phyloP scores from a whole-genome alignment of 2,797 vertebrate genomes.

The Percopsis omiscomaycus region DNA sequence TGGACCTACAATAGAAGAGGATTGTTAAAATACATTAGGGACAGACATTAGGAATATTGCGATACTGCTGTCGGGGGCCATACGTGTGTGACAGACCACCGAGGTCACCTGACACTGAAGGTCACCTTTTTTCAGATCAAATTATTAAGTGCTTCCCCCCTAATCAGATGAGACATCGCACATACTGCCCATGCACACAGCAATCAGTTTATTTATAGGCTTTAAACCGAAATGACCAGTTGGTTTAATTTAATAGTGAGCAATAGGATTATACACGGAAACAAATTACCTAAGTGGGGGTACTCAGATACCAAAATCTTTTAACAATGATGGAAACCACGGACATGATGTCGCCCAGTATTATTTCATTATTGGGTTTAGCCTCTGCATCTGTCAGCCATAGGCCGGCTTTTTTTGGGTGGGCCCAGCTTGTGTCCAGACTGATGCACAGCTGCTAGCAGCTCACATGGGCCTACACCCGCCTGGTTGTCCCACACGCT shows the following conservation, averaged over 20 bases:
- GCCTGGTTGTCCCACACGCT: slow-evolving; percentile 30
- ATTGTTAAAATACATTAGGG: slow-evolving; percentile 69
- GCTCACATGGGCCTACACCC: slow-evolving; percentile 43
- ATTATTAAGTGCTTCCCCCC: slow-evolving; percentile 81
- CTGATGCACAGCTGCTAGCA: slow-evolving; percentile 69
- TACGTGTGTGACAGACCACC: slow-evolving; percentile 69
- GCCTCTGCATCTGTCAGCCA: slow-evolving; percentile 75
- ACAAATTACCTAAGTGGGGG: slow-evolving; percentile 86
- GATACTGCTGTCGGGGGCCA: slow-evolving; percentile 47
- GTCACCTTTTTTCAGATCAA: slow-evolving; percentile 78
- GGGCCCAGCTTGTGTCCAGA: slow-evolving; percentile 70
- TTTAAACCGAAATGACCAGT: slow-evolving; percentile 82
- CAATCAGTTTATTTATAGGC: slow-evolving; percentile 82
- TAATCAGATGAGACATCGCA: slow-evolving; percentile 81
- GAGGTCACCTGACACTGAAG: slow-evolving; percentile 78
- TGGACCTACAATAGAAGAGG: slow-evolving; percentile 53
- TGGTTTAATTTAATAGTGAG: slow-evolving; percentile 83
- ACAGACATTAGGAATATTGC: slow-evolving; percentile 77
- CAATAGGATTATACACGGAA: slow-evolving; percentile 84
- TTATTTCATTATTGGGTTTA: slow-evolving; percentile 80
- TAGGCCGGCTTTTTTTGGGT: slow-evolving; percentile 67
- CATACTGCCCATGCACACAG: slow-evolving; percentile 73
- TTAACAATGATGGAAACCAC: slow-evolving; percentile 83
- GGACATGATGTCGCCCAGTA: slow-evolving; percentile 80
- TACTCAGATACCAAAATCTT: slow-evolving; percentile 78